Base-by-base conservation (phyloP, 1,140 invertebrate species). In the Teleogryllus occipitalis region DNA sequence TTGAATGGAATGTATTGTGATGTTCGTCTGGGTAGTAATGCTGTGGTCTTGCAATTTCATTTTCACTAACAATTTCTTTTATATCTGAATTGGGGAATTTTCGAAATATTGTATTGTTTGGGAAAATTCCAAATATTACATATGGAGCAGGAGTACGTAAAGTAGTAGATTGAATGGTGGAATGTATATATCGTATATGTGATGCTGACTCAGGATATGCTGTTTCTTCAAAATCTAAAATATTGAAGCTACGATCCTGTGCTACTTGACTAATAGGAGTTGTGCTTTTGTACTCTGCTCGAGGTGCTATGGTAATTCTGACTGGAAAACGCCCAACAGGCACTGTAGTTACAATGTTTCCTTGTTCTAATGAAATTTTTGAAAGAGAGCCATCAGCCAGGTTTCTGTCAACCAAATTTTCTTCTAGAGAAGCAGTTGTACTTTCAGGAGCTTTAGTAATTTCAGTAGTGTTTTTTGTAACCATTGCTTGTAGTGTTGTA, bases 91-190 rank as follows among this genome's bases (percentile, higher is more conserved):
- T 79, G 27, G 80, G 80, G 21, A 78, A 47, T 73, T 81, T 81
- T 46, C 80, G 46, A 75, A 81, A 81, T 15, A 81, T 73, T 14
- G 80, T 81, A 8, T 74, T 74, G 48, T 81, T 81, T 54, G 80
- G 80, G 74, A 79, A 81, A 21, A 81, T 81, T 7, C 80, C 80
- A 79, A 78, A 81, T 22, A 81, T 81, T 46, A 81, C 80, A 76
- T 78, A 81, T 46, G 80, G 80, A n/a, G 47, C 77, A 12, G 80
- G 80, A 15, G 80, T 81, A 46, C 75, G 77, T 39, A 39, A 10
- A 54, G 80, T 81, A 65, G 76, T 77, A 21, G 54, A 65, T 74
- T 65, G 18, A 75, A 75, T 12, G 12, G 78, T 10, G 74, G 79
- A 22, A 15, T n/a, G 49, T 46, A 14, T 49, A 74, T 15, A 39